Conservation (phyloP, 2,888 invertebrate species). For the Gryllus longicercus region DNA sequence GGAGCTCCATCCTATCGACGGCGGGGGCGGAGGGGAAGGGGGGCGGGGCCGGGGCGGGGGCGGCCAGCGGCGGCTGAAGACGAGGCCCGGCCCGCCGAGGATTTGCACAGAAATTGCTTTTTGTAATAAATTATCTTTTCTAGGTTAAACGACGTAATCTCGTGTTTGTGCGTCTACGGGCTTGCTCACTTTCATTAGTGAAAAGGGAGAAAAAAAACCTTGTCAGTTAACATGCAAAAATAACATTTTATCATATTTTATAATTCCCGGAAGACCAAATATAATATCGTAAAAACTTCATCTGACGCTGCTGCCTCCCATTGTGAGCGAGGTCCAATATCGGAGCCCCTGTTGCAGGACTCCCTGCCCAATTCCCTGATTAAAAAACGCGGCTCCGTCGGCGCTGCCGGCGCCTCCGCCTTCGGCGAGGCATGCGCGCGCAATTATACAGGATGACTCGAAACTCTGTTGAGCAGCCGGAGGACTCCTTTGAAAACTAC, state of each 20-base stretch:
- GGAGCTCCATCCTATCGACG: background rate
- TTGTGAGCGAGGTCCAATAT: background rate
- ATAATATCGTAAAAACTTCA: constrained; percentile 10
- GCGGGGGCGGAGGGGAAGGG: background rate
- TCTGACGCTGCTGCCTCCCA: background rate
- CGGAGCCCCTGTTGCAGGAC: background rate
- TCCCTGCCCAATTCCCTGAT: constrained; percentile 9
- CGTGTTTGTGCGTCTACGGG: background rate
- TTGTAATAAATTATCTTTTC: constrained; percentile 24
- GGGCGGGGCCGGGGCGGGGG: background rate
- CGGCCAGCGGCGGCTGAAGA: background rate
- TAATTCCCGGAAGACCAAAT: constrained; percentile 22
- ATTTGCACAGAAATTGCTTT: constrained; percentile 26
- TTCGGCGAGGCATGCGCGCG: too few species aligned
- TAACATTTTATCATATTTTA: constrained; percentile 24
- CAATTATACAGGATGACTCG: too few species aligned
- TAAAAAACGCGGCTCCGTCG: background rate
- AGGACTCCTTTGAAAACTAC: too few species aligned
- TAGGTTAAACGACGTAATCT: constrained; percentile 24
- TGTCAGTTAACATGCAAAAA: constrained; percentile 25
- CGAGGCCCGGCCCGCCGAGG: background rate
- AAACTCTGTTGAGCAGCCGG: too few species aligned
- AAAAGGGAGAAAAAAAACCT: constrained; percentile 21
- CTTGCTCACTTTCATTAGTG: constrained; percentile 17
- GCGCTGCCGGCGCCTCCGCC: background rate